Percentiles rank a stretch among this genome's conserved stretches.
Evolutionary conservation across 2,797 vertebrate genomes (phyloP).

Genomic region (Gallinago solitaria): DNA sequence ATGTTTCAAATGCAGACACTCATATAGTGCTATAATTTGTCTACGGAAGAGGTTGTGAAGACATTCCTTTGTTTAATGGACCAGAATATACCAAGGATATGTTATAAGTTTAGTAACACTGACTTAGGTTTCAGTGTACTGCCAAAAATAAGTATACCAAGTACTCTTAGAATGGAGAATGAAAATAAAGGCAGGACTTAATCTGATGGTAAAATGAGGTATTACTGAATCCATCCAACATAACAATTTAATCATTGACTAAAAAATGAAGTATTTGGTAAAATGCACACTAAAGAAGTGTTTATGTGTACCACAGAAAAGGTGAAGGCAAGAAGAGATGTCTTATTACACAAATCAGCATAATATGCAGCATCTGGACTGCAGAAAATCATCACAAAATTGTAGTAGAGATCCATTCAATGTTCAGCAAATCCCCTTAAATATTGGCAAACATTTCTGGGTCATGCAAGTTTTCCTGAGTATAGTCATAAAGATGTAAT

Average conservation of each 20-base stretch:
- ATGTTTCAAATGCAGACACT: not conserved
- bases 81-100: not conserved
- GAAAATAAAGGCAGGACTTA: not conserved
- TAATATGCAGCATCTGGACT: not conserved
- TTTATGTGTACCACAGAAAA: not conserved
- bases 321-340: not conserved
- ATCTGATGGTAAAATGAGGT: not conserved
- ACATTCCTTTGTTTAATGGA: slow-evolving; percentile 29
- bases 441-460: not conserved
- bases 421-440: not conserved
- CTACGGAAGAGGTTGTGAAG: not conserved
- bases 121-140: not conserved
- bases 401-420: not conserved
- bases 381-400: not conserved
- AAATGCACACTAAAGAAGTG: not conserved
- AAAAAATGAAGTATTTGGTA: not conserved
- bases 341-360: not conserved
- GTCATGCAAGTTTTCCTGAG: not conserved
- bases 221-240: not conserved
- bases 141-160: slow-evolving; percentile 13
- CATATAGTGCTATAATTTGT: not conserved
- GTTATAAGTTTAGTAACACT: slow-evolving; percentile 23
- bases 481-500: not conserved
- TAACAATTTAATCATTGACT: not conserved
- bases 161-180: not conserved